Conservation (phyloP, 1,140 invertebrate genomes). For the Uloborus diversus region DNA sequence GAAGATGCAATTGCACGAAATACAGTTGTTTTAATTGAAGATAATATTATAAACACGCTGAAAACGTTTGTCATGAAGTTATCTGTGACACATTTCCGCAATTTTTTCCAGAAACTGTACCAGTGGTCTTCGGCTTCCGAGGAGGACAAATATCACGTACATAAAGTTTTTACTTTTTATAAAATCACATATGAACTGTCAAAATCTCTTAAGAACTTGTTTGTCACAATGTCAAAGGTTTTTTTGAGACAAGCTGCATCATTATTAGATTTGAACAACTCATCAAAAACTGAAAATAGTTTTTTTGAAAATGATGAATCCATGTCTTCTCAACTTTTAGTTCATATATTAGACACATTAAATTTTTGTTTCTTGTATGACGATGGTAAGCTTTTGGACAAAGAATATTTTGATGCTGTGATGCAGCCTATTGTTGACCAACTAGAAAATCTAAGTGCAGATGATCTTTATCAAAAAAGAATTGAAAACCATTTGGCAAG, state of each 20-base stretch:
- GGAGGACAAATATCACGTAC: not conserved
- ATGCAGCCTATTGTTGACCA: constrained; percentile 89
- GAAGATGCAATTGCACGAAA: constrained; percentile 61
- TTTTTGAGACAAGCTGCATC: constrained; percentile 82
- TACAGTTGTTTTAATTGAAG: constrained; percentile 80
- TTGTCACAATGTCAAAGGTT: constrained; percentile 86
- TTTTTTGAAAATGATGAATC: constrained; percentile 31
- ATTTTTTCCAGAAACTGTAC: constrained; percentile 78
- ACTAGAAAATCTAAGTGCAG: constrained; percentile 81
- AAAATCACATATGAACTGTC: constrained; percentile 76
- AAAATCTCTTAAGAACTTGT: constrained; percentile 84
- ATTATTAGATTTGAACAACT: constrained; percentile 69
- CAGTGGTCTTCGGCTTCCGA: constrained; percentile 20
- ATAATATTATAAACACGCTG: constrained; percentile 77
- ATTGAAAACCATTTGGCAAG: constrained; percentile 75
- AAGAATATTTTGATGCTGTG: constrained; percentile 82
- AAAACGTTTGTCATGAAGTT: constrained; percentile 83
- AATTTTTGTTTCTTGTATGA: constrained; percentile 83
- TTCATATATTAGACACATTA: constrained; percentile 78
- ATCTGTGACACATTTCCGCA: constrained; percentile 86
- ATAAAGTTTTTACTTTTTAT: constrained; percentile 82
- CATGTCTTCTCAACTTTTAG: constrained; percentile 70
- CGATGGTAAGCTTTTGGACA: constrained; percentile 80
- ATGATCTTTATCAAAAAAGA: constrained; percentile 71
- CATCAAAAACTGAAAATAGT: constrained; percentile 45